phyloP scores from a whole-genome alignment of 2,888 invertebrate species.

The Xanthorhoe spadicearia region DNA sequence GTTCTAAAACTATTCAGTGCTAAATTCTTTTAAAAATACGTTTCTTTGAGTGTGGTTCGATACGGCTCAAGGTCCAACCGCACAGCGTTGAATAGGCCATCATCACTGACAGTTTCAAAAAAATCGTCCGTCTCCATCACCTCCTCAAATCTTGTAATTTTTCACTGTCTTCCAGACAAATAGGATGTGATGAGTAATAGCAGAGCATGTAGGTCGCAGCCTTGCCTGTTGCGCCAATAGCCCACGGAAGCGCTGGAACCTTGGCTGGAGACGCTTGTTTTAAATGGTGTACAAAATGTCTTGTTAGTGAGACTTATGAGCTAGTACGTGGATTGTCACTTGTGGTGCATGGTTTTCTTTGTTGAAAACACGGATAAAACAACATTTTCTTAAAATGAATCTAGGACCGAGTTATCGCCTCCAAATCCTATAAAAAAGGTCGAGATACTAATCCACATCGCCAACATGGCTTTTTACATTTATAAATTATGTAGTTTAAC shows the following conservation, averaged over 20 bases:
- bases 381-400: too few relatives aligned
- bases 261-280: constrained; percentile 21
- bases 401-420: too few relatives aligned
- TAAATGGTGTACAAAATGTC: constrained; percentile 9
- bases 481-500: neutral
- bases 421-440: too few relatives aligned
- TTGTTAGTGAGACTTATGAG: constrained; percentile 5
- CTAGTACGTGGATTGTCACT: too few relatives aligned
- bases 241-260: constrained; percentile 18
- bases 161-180: constrained; percentile 20
- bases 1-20: too few relatives aligned
- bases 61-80: too few relatives aligned
- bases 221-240: constrained; percentile 22
- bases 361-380: too few relatives aligned
- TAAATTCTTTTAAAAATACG: too few relatives aligned
- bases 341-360: too few relatives aligned
- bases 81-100: neutral
- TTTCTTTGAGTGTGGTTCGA: too few relatives aligned
- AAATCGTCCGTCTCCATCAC: neutral
- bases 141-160: constrained; percentile 4
- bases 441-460: too few relatives aligned
- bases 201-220: constrained; percentile 13
- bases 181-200: constrained; percentile 27
- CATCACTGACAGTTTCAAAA: neutral
- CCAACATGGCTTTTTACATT: too few relatives aligned